Evolutionary conservation across 2,888 invertebrate genomes (phyloP).

Genomic region (Cosmia trapezina): DNA sequence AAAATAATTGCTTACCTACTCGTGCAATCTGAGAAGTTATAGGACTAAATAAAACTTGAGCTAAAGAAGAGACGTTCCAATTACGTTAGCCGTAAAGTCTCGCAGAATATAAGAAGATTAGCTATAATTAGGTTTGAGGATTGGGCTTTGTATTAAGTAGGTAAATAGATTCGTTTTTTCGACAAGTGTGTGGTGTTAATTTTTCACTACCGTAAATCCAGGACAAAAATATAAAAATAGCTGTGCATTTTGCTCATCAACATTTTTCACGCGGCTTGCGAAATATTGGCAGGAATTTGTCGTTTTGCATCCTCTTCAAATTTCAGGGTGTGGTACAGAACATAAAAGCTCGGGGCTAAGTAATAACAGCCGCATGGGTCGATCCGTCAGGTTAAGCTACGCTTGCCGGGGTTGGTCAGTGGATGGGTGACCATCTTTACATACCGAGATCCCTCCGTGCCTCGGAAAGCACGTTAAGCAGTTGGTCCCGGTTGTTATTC

Average conservation of each 20-base stretch:
- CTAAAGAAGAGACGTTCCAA: constrained; percentile 3
- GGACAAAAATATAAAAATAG: constrained; percentile 5
- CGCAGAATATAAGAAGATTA: constrained; percentile 12
- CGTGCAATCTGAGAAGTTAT: constrained; percentile 29
- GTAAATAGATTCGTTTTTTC: too few relatives aligned
- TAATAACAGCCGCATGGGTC: too few relatives aligned
- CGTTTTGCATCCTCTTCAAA: too few relatives aligned
- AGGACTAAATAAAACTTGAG: constrained; percentile 28
- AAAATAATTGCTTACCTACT: constrained; percentile 35
- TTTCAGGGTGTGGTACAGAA: too few relatives aligned
- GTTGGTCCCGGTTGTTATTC: too few relatives aligned
- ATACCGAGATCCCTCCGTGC: too few relatives aligned
- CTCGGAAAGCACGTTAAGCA: too few relatives aligned
- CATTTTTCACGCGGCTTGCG: constrained; percentile 20
- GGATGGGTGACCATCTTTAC: too few relatives aligned
- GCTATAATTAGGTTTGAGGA: constrained; percentile 13
- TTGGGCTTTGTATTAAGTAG: neutral
- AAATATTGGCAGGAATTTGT: constrained; percentile 27
- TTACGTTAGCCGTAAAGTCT: constrained; percentile 15
- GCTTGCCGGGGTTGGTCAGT: too few relatives aligned
- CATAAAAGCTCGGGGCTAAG: too few relatives aligned
- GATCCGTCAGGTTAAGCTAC: too few relatives aligned
- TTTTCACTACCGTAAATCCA: neutral
- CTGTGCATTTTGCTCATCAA: constrained; percentile 23
- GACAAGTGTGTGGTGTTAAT: too few relatives aligned